Percentiles rank a stretch among this genome's conserved stretches.
These are phyloP conservation scores for Ichneumoninae sp. DNA, from an alignment of 2,888 invertebrate genomes.

Conservation along the genomic window DNA sequence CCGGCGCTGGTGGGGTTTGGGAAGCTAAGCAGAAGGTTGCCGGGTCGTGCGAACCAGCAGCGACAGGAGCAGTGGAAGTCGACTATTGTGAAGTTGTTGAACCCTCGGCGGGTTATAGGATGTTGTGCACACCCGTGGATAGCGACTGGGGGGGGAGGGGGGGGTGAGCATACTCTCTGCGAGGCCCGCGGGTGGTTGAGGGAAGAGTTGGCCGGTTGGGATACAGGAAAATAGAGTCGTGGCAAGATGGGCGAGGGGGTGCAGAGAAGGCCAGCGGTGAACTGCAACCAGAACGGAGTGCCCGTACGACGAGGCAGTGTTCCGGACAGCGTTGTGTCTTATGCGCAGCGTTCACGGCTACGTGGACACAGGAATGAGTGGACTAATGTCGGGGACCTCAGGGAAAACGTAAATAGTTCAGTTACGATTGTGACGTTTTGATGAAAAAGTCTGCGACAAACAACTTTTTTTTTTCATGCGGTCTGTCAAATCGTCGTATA, in stretches of 20 bases:
- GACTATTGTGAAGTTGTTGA: conserved; percentile 78
- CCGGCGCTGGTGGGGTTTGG: neutral
- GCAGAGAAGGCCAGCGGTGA: conserved; percentile 16
- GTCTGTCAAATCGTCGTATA: too few relatives aligned
- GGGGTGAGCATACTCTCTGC: neutral
- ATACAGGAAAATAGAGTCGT: conserved; percentile 38
- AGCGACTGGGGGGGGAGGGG: conserved; percentile 15
- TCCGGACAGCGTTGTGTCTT: conserved; percentile 65
- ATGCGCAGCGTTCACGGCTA: conserved; percentile 65
- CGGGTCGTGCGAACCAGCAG: conserved; percentile 21
- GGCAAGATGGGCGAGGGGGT: conserved; percentile 33
- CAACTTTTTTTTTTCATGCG: too few relatives aligned
- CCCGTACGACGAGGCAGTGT: conserved; percentile 33
- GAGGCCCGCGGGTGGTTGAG: conserved; percentile 15
- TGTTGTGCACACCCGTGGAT: conserved; percentile 49
- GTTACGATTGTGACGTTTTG: too few relatives aligned
- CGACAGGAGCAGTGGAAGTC: conserved; percentile 57
- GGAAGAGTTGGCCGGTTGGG: conserved; percentile 42
- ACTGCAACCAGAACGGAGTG: conserved; percentile 32
- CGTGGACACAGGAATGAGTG: conserved; percentile 33
- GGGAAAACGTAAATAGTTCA: too few relatives aligned
- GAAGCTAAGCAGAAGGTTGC: conserved; percentile 17
- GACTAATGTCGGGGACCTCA: neutral
- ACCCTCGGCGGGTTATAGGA: conserved; percentile 59
- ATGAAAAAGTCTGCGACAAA: too few relatives aligned